These are phyloP conservation scores for Virgularia gustaviana DNA, from an alignment of 92 coral and sea anemone species.

Conservation along the genomic window DNA sequence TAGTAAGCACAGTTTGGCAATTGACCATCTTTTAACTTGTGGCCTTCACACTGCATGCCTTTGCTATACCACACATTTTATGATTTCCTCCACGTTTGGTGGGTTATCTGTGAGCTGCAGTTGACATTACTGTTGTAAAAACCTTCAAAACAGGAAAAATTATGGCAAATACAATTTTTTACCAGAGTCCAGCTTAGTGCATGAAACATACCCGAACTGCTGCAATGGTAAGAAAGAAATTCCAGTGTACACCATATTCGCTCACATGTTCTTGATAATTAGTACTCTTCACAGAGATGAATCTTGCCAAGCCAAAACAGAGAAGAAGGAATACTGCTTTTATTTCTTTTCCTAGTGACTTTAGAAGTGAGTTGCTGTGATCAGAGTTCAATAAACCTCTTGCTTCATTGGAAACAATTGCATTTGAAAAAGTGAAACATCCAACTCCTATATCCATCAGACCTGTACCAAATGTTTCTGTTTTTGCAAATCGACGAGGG, in stretches of 20 bases:
- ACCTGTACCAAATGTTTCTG: constrained; percentile 94
- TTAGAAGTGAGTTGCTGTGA: constrained; percentile 12
- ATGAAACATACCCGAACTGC: constrained; percentile 76
- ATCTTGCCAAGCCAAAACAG: constrained; percentile 68
- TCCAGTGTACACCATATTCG: constrained; percentile 97
- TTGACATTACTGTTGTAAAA: too few species aligned
- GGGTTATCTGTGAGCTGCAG: too few species aligned
- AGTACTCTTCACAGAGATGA: constrained; percentile 75
- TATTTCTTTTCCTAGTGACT: constrained; percentile 45
- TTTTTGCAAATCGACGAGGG: constrained; percentile 90
- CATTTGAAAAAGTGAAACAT: constrained; percentile 84
- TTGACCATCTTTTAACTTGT: too few species aligned
- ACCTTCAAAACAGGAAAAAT: neutral
- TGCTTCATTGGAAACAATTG: constrained; percentile 85
- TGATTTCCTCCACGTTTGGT: too few species aligned
- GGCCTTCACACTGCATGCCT: too few species aligned
- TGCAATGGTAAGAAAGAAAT: constrained; percentile 86
- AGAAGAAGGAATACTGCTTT: constrained; percentile 70
- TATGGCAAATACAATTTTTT: neutral
- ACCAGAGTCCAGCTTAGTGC: too few species aligned
- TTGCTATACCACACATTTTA: too few species aligned
- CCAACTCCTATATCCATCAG: constrained; percentile 97
- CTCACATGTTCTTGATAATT: constrained; percentile 91
- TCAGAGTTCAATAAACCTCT: constrained; percentile 45
- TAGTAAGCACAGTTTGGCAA: too few species aligned